These are phyloP conservation scores for Orientallactaga bullata DNA, from an alignment of 2,113 vertebrate genomes.

Conservation along the genomic window DNA sequence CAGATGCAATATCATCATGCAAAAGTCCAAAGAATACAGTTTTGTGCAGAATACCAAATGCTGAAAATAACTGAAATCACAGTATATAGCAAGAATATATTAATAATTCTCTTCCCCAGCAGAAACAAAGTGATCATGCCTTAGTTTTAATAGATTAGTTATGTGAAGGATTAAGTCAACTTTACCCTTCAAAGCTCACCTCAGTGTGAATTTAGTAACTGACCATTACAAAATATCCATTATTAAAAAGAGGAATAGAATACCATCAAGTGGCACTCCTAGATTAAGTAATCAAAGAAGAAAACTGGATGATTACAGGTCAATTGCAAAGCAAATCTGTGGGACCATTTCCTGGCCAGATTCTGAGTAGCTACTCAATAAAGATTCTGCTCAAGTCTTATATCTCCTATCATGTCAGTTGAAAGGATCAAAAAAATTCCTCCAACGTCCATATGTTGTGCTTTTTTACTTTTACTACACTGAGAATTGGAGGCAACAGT, in stretches of 20 bases:
- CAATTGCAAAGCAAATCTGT: constrained; percentile 63
- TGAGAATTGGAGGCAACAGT: constrained; percentile 32
- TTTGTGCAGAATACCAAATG: constrained; percentile 82
- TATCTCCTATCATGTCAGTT: not conserved
- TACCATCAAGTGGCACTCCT: not conserved
- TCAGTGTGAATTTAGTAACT: constrained; percentile 60
- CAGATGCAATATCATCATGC: constrained; percentile 85
- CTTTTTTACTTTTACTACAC: constrained; percentile 17
- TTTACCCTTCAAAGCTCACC: constrained; percentile 57
- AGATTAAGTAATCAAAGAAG: constrained; percentile 57
- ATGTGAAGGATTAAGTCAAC: constrained; percentile 70
- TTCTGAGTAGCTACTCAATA: constrained; percentile 38
- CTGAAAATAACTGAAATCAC: constrained; percentile 77
- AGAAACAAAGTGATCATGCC: constrained; percentile 82
- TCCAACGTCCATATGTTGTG: not conserved
- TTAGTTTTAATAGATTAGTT: constrained; percentile 83
- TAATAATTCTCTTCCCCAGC: constrained; percentile 75
- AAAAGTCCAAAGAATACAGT: constrained; percentile 82
- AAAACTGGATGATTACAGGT: constrained; percentile 30
- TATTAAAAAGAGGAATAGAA: constrained; percentile 13
- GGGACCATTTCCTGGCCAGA: constrained; percentile 21
- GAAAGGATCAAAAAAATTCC: constrained; percentile 24
- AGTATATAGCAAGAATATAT: constrained; percentile 78
- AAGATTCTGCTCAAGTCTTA: constrained; percentile 51
- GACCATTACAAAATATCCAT: constrained; percentile 62